Evolutionary conservation across 2,113 vertebrate genomes (phyloP), one percentile per base, ranked within the genome.

Genomic region (Ia io): DNA sequence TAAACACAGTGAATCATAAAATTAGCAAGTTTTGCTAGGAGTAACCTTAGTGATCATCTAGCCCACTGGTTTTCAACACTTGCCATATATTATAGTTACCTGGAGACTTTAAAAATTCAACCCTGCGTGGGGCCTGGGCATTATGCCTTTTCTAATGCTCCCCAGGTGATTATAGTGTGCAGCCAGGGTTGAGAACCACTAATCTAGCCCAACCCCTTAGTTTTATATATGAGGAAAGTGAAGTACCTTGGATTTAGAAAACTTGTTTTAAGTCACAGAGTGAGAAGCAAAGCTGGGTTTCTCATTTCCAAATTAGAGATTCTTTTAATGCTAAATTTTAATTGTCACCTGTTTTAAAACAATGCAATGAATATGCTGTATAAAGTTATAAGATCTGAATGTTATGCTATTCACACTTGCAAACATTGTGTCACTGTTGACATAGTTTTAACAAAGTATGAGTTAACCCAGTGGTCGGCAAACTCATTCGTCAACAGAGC

Each of bases 21-120:
- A 88, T 90, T 44, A 93, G 40, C 30, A 80, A 96, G 40, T 67
- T 95, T 91, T 84, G 20, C 20, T 59, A 88, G 70, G 90, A 87
- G 49, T 91, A 70, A 94, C 14, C 69, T 79, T 77, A 91, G 20
- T 87, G 82, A 89, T 71, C 28, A 84, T 9, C 17, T 42, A 92
- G 17, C 0, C 6, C 37, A 90, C 18, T 84, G 44, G 20, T 91
- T 95, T 95, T 87, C 61, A 89, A 61, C 3, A n/a, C 11, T 71
- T 91, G 40, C 13, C 84, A 9, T 89, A 47, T 14, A 84, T 92
- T 88, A 70, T 49, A 73, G 53, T 90, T 40, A 79, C 49, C 53
- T 76, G n/a, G 78, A 90, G 7, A 79, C 16, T 93, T 80, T 86
- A 74, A 89, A 94, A 88, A 65, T 73, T 92, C 77, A 92, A 51